These are phyloP conservation scores for Crossoptilon crossoptilon DNA, from an alignment of 2,797 vertebrate genomes.

Conservation along the genomic window DNA sequence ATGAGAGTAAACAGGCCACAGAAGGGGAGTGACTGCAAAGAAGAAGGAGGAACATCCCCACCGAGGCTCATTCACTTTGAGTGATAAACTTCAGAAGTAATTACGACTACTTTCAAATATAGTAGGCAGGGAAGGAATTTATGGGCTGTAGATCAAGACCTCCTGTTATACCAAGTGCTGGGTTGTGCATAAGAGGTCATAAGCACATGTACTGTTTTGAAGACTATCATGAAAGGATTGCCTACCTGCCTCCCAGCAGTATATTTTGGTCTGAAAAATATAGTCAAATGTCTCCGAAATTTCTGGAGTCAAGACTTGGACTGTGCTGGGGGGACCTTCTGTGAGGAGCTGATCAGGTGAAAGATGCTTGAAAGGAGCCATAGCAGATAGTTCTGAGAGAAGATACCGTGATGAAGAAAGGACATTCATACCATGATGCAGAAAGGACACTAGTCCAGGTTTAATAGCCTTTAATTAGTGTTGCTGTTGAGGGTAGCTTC, in stretches of 20 bases:
- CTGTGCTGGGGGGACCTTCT: not conserved
- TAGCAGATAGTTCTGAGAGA: not conserved
- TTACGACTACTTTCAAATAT: not conserved
- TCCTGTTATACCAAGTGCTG: not conserved
- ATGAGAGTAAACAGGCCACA: not conserved
- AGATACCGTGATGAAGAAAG: not conserved
- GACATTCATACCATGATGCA: not conserved
- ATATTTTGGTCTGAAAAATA: not conserved
- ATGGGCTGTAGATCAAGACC: not conserved
- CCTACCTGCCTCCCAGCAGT: not conserved
- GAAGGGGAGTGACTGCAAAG: not conserved
- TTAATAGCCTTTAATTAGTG: not conserved
- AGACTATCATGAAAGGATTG: not conserved
- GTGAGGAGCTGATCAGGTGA: not conserved
- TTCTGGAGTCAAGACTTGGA: accelerated
- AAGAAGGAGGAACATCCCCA: not conserved
- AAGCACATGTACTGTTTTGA: not conserved
- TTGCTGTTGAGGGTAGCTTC: not conserved
- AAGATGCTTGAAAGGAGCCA: not conserved
- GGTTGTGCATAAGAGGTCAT: not conserved
- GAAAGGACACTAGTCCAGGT: not conserved
- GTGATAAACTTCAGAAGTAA: not conserved
- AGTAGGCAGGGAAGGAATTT: not conserved
- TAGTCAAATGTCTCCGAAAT: not conserved
- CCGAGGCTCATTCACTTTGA: not conserved